Evolutionary conservation across 2,797 vertebrate genomes (phyloP), one percentile per base, ranked within the genome.

Genomic region (Coccyzus lansbergi): DNA sequence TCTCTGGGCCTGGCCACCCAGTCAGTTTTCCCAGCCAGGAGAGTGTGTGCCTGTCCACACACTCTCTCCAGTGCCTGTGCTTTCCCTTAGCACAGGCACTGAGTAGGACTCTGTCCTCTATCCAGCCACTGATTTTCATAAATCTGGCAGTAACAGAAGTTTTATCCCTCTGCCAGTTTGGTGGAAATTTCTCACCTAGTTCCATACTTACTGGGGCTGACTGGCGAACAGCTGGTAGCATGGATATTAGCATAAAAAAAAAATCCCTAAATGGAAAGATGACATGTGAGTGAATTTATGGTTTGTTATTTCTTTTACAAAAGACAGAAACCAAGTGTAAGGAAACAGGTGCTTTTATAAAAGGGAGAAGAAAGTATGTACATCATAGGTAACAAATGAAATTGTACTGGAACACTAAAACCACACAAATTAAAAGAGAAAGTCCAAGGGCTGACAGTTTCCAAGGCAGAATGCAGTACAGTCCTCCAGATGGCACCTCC

Each of bases 301-400:
- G 84, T 91, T 94, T 86, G 77, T 92, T 95, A 70, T 58, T 91
- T 69, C 86, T 49, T 94, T 96, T 94, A 97, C 93, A 97, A 68
- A 94, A 97, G 79, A 96, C 80, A 95, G 75, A 83, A 94, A 91
- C 86, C 24, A 60, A 17, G 68, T 86, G 31, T 94, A 96, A 92
- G 84, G 92, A 96, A 95, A 97, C 78, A 96, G 93, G 96, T 92
- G 69, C 34, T 86, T 94, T 96, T 97, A 97, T 95, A 97, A 97
- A 97, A 95, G 87, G 49, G 70, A 96, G 62, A 79, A 63, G 49
- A 69, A 95, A 96, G 67, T 97, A 97, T 98, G 95, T 98, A 98
- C 97, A 98, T 77, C 89, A 6, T 34, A 67, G 24, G 58, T 88
- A 96, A 88, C 68, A 97, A 97, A 87, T 25, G 83, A 95, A 94